These are phyloP conservation scores for Lochmaea capreae DNA, from an alignment of 2,888 invertebrate genomes.

Conservation along the genomic window DNA sequence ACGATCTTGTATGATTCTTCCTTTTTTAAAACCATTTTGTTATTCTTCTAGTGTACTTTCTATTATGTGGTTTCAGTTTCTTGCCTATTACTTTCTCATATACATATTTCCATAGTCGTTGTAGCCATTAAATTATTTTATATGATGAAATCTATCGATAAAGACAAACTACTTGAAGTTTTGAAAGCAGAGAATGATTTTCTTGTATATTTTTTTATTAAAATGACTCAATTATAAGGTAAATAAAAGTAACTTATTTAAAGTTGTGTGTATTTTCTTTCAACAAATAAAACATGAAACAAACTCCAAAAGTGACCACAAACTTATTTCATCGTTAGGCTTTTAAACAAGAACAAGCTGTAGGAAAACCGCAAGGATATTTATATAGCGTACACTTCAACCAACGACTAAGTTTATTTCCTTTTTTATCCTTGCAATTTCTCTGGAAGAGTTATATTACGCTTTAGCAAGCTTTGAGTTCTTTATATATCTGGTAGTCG, in stretches of 20 bases:
- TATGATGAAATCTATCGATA: no score
- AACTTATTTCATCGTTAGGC: conserved; percentile 36
- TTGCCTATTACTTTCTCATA: no score
- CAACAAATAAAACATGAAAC: conserved; percentile 10
- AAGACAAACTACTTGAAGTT: no score
- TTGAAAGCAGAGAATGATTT: no score
- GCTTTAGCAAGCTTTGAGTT: conserved; percentile 44
- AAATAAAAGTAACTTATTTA: background rate
- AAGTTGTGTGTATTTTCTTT: background rate
- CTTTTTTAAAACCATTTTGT: no score
- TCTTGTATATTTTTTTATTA: background rate
- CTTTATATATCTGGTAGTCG: conserved; percentile 42
- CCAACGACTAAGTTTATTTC: conserved; percentile 39
- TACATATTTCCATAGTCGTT: no score
- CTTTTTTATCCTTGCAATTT: conserved; percentile 44
- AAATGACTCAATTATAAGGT: background rate
- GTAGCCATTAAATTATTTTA: no score
- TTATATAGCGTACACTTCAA: conserved; percentile 34
- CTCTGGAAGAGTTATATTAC: conserved; percentile 42
- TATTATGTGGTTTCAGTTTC: no score
- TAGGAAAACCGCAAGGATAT: conserved; percentile 35
- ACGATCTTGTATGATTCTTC: no score
- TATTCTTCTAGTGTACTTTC: no score
- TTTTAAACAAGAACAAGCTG: conserved; percentile 31
- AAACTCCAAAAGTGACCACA: conserved; percentile 32